Percentiles rank a stretch among this genome's conserved stretches.
Conservation (phyloP, 2,888 invertebrate genomes). For the Troilus luridus region DNA sequence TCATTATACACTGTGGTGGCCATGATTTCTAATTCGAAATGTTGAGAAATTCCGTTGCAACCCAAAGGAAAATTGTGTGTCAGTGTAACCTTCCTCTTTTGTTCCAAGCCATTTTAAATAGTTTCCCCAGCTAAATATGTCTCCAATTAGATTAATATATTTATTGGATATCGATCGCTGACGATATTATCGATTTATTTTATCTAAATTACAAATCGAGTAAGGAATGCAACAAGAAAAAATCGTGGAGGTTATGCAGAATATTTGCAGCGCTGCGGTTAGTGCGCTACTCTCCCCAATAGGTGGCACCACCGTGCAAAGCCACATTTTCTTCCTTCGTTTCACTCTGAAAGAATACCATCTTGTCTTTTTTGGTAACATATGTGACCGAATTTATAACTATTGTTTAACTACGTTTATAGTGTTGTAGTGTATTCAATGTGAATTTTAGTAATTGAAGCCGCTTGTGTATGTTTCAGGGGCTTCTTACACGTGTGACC, state of each 20-base stretch:
- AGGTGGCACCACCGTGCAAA: slow-evolving; percentile 32
- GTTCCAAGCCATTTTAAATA: background rate
- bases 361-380: background rate
- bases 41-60: background rate
- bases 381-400: background rate
- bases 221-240: slow-evolving; percentile 6
- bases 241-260: slow-evolving; percentile 25
- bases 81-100: background rate
- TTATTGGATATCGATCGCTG: background rate
- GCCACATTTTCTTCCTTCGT: slow-evolving; percentile 30
- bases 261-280: slow-evolving; percentile 11
- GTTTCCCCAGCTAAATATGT: background rate
- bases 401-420: background rate
- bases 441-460: background rate
- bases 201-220: background rate
- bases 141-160: too few species aligned
- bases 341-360: background rate
- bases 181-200: background rate
- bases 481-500: background rate
- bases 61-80: background rate
- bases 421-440: background rate
- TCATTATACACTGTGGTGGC: background rate
- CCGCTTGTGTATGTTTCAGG: background rate
- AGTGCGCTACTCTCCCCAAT: background rate
- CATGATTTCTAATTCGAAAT: background rate